Evolutionary conservation across 2,888 invertebrate species (phyloP), one percentile per base, ranked within the genome.

Genomic region (Cacoxenus indagator): DNA sequence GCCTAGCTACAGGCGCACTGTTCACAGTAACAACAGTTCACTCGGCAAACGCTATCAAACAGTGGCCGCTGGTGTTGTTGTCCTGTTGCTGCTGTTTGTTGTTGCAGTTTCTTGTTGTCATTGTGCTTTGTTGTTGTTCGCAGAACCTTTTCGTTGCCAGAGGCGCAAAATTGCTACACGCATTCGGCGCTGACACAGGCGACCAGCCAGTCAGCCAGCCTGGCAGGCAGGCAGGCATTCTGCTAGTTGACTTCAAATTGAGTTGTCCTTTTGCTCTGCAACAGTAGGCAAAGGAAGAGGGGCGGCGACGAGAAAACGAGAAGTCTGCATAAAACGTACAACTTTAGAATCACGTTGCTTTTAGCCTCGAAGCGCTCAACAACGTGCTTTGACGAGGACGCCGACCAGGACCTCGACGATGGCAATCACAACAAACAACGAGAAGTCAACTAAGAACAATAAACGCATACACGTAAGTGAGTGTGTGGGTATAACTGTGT

Each of bases 161-260:
- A 37, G 45, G 43, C 61, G 24, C 24, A 62, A 62, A 62, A 62
- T 62, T 62, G 61, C 26, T 45, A 24, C 61, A 62, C 61, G 45
- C 45, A 57, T 57, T 57, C 37, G 37, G 8, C 37, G 37, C 37
- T 37, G 8, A 11, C 45, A 62, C 45, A 59, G n/a, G n/a, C n/a
- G n/a, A n/a, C n/a, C n/a, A n/a, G n/a, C n/a, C n/a, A n/a, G n/a
- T n/a, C n/a, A n/a, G n/a, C n/a, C n/a, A n/a, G n/a, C n/a, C n/a
- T n/a, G n/a, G 37, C 8, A 37, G 37, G 8, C 37, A 37, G 8
- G 37, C 8, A 37, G 37, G 37, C 37, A 37, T 11, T 14, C 8
- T 11, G 43, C 24, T 43, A n/a, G 24, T 62, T 62, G 45, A 62
- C 61, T 62, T 45, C 22, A 24, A 24, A 62, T 62, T 62, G 61